phyloP scores from a whole-genome alignment of 2,113 vertebrate genomes.

The Mesitornis unicolor region DNA sequence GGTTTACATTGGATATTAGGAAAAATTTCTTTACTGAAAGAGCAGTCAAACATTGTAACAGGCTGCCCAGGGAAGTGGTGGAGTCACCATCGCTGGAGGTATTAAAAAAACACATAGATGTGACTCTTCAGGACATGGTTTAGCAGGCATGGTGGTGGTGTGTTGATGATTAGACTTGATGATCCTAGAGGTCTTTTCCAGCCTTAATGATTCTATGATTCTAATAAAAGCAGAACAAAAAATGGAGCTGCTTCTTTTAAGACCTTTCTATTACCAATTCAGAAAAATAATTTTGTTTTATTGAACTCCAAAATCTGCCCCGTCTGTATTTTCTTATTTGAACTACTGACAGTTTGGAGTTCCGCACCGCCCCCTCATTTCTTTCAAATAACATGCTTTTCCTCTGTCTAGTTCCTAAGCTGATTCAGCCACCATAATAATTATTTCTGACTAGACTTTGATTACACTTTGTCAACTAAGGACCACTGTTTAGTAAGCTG shows the following conservation, averaged over 20 bases:
- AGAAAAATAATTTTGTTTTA: neutral
- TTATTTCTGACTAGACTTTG: neutral
- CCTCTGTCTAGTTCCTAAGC: neutral
- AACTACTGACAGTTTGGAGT: neutral
- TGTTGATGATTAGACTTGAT: too few relatives aligned
- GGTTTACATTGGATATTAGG: too few relatives aligned
- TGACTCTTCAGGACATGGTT: too few relatives aligned
- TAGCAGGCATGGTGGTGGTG: too few relatives aligned
- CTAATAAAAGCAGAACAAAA: neutral
- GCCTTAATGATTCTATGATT: too few relatives aligned
- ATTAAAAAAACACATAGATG: too few relatives aligned
- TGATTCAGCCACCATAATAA: neutral
- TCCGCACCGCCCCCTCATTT: accelerated
- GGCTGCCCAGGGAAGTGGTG: too few relatives aligned
- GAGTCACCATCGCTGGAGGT: too few relatives aligned
- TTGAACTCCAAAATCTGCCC: neutral
- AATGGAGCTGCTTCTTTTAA: neutral
- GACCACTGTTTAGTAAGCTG: neutral
- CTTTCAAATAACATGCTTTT: neutral
- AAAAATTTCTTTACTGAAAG: too few relatives aligned
- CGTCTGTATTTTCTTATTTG: neutral
- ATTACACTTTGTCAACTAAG: neutral
- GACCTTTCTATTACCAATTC: neutral
- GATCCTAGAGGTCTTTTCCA: too few relatives aligned
- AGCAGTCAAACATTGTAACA: too few relatives aligned